Evolutionary conservation across 2,888 invertebrate genomes (phyloP).

Genomic region (Microctonus brassicae): DNA sequence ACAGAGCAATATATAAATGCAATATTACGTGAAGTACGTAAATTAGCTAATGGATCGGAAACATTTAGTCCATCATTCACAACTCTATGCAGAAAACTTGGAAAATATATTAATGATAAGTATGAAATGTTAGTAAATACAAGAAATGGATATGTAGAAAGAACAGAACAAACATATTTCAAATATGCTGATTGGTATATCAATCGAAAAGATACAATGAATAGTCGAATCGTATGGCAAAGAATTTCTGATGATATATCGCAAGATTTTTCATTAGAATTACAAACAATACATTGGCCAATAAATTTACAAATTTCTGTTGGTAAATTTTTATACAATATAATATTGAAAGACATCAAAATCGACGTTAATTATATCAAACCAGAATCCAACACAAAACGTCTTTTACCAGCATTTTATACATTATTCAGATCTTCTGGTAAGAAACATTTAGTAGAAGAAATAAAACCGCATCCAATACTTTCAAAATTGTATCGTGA

Average conservation of each 20-base stretch:
- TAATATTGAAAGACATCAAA: constrained; percentile 87
- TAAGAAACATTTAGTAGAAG: constrained; percentile 69
- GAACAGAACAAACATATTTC: constrained; percentile 75
- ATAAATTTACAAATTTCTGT: constrained; percentile 75
- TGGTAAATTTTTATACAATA: constrained; percentile 89
- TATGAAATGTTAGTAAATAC: constrained; percentile 74
- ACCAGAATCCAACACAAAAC: constrained; percentile 64
- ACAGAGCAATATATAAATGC: constrained; percentile 74
- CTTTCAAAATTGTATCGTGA: constrained; percentile 79
- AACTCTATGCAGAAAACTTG: constrained; percentile 77
- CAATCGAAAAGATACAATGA: constrained; percentile 63
- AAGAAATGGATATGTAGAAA: constrained; percentile 77
- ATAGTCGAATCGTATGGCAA: constrained; percentile 80
- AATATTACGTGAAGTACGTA: constrained; percentile 79
- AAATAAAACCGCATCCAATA: constrained; percentile 86
- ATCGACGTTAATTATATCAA: constrained; percentile 79
- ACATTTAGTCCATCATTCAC: constrained; percentile 81
- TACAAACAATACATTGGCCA: constrained; percentile 78
- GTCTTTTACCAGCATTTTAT: constrained; percentile 81
- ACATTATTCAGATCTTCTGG: constrained; percentile 80
- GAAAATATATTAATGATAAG: constrained; percentile 66
- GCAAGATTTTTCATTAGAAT: constrained; percentile 67
- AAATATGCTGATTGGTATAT: constrained; percentile 79
- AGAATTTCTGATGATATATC: constrained; percentile 71
- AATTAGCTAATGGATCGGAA: constrained; percentile 83